Percentiles rank a stretch among this genome's conserved stretches.
phyloP scores from a whole-genome alignment of 2,113 vertebrate genomes.

The Ahaetulla prasina region DNA sequence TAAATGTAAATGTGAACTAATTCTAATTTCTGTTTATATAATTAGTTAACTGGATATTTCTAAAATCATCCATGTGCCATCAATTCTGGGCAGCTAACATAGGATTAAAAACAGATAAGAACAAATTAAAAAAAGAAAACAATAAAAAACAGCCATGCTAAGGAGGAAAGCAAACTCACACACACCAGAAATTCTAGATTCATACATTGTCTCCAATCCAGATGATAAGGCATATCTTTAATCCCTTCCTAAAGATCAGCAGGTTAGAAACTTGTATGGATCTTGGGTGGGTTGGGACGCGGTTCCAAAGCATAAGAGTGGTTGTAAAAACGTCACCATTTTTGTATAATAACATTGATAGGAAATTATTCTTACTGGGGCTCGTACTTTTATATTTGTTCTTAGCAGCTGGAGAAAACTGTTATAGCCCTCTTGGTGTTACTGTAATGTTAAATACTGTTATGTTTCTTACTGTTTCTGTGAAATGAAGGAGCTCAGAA shows the following conservation, averaged over 20 bases:
- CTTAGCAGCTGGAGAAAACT: neutral
- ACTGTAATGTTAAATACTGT: neutral
- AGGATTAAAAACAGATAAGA: neutral
- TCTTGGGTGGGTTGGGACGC: neutral
- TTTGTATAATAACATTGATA: neutral
- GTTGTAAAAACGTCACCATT: neutral
- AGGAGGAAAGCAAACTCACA: neutral
- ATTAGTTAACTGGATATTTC: neutral
- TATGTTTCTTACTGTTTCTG: neutral
- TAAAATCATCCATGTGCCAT: neutral
- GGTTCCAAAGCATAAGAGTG: neutral
- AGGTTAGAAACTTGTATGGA: neutral
- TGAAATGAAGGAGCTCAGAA: neutral
- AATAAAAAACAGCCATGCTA: neutral
- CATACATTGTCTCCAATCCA: neutral
- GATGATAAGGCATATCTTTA: neutral
- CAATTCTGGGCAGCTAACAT: neutral
- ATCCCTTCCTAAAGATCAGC: neutral
- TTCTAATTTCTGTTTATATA: neutral
- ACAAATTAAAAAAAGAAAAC: neutral
- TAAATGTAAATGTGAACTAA: neutral
- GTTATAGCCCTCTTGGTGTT: neutral
- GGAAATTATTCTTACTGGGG: neutral
- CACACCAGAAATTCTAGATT: neutral
- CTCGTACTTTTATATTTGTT: neutral